A percentile compares a stretch with the other conserved stretches of the same genome.
Conservation (phyloP, 2,113 vertebrate genomes). For the Herpetotheres cachinnans region DNA sequence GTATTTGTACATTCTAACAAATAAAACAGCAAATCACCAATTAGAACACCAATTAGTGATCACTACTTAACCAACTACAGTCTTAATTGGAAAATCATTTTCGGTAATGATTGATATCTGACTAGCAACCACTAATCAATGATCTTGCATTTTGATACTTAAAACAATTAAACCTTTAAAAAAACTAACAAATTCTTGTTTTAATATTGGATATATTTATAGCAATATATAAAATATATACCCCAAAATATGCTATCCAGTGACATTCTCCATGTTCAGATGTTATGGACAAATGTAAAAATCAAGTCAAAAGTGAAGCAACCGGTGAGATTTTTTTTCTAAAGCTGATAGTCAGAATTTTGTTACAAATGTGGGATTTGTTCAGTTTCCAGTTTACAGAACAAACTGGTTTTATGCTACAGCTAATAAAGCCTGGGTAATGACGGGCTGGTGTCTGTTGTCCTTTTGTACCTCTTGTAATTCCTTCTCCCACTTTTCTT, state of each 20-base stretch:
- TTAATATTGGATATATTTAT: not conserved
- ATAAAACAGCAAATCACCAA: conserved; percentile 50
- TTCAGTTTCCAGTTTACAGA: conserved; percentile 18
- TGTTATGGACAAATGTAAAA: not conserved
- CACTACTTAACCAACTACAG: not conserved
- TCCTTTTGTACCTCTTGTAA: not conserved
- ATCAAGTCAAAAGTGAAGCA: not conserved
- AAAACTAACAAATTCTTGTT: not conserved
- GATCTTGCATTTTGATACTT: not conserved
- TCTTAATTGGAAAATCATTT: conserved; percentile 43
- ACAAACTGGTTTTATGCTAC: not conserved
- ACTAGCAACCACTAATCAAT: not conserved
- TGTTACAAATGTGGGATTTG: not conserved
- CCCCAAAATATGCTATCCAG: rapidly evolving
- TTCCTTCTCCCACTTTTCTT: not conserved
- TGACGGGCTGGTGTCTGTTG: not conserved
- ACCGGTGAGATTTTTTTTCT: not conserved
- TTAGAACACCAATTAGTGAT: conserved; percentile 51
- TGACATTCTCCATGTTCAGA: not conserved
- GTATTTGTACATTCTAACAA: conserved; percentile 44
- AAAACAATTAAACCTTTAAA: not conserved
- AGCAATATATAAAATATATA: not conserved
- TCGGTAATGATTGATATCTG: conserved; percentile 19
- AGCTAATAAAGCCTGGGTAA: not conserved
- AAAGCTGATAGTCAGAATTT: not conserved